Conservation (phyloP, 1,140 invertebrate genomes). For the Chironomus striatipennis region DNA sequence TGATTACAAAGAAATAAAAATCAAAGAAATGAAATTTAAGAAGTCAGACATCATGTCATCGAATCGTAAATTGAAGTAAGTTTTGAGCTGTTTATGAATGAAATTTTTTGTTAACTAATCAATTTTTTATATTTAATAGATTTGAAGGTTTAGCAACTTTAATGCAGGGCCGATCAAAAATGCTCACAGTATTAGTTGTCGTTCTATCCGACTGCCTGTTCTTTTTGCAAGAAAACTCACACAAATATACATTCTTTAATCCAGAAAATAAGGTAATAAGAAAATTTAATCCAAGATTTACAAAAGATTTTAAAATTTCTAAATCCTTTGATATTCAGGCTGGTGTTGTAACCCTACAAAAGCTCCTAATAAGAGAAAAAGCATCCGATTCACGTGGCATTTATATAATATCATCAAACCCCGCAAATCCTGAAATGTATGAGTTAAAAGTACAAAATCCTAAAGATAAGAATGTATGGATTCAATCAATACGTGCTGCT, state of each 20-base stretch:
- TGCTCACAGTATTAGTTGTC: slow-evolving; percentile 74
- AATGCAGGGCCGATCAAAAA: slow-evolving; percentile 76
- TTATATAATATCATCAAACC: slow-evolving; percentile 81
- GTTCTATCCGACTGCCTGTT: slow-evolving; percentile 86
- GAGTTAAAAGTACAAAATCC: slow-evolving; percentile 83
- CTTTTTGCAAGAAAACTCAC: slow-evolving; percentile 79
- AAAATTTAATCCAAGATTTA: background rate
- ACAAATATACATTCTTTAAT: slow-evolving; percentile 75
- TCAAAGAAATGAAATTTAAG: slow-evolving; percentile 76
- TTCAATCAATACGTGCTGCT: slow-evolving; percentile 65
- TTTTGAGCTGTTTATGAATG: slow-evolving; percentile 26
- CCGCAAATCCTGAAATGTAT: slow-evolving; percentile 88
- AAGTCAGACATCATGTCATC: slow-evolving; percentile 85
- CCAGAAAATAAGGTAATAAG: slow-evolving; percentile 68
- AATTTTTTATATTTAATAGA: slow-evolving; percentile 39
- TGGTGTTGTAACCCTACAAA: slow-evolving; percentile 82
- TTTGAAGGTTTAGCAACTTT: slow-evolving; percentile 77
- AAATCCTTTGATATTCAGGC: slow-evolving; percentile 46
- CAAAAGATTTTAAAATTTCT: background rate
- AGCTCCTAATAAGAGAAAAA: slow-evolving; percentile 85
- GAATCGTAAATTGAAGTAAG: slow-evolving; percentile 66
- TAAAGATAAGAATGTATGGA: slow-evolving; percentile 82
- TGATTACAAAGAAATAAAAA: slow-evolving; percentile 7
- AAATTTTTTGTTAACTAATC: slow-evolving; percentile 5
- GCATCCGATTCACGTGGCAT: slow-evolving; percentile 74